Base-by-base conservation (phyloP, 2,113 vertebrate genomes). In the Malurus alboscapulatus region DNA sequence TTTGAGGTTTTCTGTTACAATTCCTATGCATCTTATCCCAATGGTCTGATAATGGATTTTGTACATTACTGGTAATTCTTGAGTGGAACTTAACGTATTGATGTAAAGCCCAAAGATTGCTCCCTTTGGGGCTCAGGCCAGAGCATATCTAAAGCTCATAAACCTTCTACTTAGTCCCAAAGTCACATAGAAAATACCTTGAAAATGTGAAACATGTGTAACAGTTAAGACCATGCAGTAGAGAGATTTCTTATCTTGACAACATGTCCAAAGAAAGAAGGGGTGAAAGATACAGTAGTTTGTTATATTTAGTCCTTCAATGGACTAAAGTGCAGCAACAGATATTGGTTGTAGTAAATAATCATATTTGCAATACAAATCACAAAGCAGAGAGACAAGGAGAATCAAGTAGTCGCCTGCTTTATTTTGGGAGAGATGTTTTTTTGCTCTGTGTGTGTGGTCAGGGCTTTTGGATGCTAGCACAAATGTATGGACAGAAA, bases 151-250 rank as follows among this genome's bases (percentile, higher is more conserved):
- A 71, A 81, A 84, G 51, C 29, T 63, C 12, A 54, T 32, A 24
- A 73, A 58, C 6, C 22, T 38, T 20, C 10, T 42, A 14, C 9
- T 84, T 78, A 34, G 55, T 34, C 18, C 3, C 51, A 54, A 92
- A 82, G 53, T n/a, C 44, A 44, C 48, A 47, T 1, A 75, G 16
- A 75, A 91, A 75, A 87, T 55, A 53, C 3, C 10, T 78, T 17
- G 9, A 62, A 34, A 62, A 58, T 12, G 7, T 51, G 9, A 8
- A 54, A 44, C 5, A 8, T 6, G 1, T 22, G 0, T 36, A 55
- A 55, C 8, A 15, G 5, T 51, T 74, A 71, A 66, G 57, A 51
- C 10, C 26, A 47, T 0, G 1, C 4, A 62, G 11, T 5, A 59
- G 25, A 47, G 42, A 71, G 29, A 7, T 45, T 93, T 84, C 44